Conservation (phyloP, 2,797 vertebrate genomes). For the Premnoplex brunnescens region DNA sequence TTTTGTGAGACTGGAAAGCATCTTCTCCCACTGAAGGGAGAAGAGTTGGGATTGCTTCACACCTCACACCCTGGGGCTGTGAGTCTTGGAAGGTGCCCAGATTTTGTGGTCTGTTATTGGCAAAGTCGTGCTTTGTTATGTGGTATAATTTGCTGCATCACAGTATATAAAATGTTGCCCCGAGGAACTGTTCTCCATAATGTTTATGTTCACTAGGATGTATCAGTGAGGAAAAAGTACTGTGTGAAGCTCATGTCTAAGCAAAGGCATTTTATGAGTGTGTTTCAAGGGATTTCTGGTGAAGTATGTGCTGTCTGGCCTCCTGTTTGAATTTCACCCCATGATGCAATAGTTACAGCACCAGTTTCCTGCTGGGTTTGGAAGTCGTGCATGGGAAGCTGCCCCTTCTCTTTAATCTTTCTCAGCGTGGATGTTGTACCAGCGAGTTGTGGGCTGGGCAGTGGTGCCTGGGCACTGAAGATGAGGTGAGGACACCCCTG, state of each 20-base stretch:
- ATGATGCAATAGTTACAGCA: not conserved
- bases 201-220: not conserved
- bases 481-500: not conserved
- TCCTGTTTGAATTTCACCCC: not conserved
- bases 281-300: not conserved
- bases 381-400: not conserved
- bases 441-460: not conserved
- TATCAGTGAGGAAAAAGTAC: not conserved
- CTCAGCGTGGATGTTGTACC: fast-evolving
- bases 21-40: not conserved
- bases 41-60: not conserved
- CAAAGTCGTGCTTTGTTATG: not conserved
- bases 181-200: not conserved
- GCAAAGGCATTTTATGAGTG: not conserved
- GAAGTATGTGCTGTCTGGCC: not conserved
- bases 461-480: not conserved
- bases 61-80: not conserved
- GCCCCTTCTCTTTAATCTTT: not conserved
- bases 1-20: not conserved
- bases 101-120: constrained; percentile 43
- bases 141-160: constrained; percentile 18
- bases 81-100: constrained; percentile 39
- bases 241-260: not conserved
- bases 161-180: not conserved
- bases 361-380: not conserved